A percentile compares a stretch with the other conserved stretches of the same genome.
Conservation (phyloP, 2,888 invertebrate genomes). For the Cephalotes varians region DNA sequence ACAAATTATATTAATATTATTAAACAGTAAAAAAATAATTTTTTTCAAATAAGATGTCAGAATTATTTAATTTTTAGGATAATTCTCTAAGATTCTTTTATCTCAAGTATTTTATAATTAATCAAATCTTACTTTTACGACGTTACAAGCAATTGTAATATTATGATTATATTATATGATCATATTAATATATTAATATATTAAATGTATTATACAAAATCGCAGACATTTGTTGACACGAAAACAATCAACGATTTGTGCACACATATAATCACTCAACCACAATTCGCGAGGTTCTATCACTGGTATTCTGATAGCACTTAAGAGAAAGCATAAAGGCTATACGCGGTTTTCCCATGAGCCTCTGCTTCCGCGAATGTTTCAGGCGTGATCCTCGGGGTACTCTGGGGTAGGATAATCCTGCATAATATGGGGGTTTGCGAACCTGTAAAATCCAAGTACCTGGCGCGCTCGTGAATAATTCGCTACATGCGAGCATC, state of each 20-base stretch:
- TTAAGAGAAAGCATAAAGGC: slow-evolving; percentile 50
- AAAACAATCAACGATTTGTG: background rate
- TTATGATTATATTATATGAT: no score
- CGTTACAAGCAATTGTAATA: background rate
- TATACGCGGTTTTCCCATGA: slow-evolving; percentile 48
- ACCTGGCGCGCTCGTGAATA: slow-evolving; percentile 63
- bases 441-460: slow-evolving; percentile 70
- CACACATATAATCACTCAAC: slow-evolving; percentile 19
- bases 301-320: slow-evolving; percentile 19
- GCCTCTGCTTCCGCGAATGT: slow-evolving; percentile 38
- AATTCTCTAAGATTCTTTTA: background rate
- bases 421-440: slow-evolving; percentile 66
- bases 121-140: background rate
- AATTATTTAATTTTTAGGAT: background rate
- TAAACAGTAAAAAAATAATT: background rate
- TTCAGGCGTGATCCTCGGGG: slow-evolving; percentile 46
- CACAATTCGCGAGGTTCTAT: slow-evolving; percentile 34
- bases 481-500: slow-evolving; percentile 70
- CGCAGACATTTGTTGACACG: background rate
- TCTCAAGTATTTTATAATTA: background rate
- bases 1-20: background rate
- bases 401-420: slow-evolving; percentile 65
- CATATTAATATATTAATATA: background rate
- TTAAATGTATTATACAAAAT: background rate
- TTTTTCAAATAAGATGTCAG: background rate